Conservation (phyloP, 2,888 invertebrate genomes). For the Autographa gamma region DNA sequence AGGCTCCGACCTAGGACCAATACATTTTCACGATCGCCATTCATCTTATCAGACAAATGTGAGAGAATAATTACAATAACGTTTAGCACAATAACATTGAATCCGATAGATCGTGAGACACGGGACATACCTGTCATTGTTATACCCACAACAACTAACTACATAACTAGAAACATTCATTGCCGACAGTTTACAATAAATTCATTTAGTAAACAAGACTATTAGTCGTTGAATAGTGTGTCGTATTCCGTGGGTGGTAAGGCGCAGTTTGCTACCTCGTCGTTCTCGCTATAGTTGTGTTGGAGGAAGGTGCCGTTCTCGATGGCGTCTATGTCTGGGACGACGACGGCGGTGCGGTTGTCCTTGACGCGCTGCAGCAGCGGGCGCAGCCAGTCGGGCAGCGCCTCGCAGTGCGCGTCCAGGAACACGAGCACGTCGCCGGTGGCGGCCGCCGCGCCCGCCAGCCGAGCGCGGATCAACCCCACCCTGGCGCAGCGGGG, state of each 20-base stretch:
- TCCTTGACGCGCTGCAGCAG: conserved; percentile 90
- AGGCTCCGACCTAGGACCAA: conserved; percentile 11
- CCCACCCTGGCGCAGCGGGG: conserved; percentile 90
- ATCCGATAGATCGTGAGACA: conserved; percentile 10
- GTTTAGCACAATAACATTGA: conserved; percentile 1
- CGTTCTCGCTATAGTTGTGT: neutral
- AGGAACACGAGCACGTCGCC: conserved; percentile 95
- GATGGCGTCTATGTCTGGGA: conserved; percentile 98
- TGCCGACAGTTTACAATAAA: neutral
- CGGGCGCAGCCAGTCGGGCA: conserved; percentile 95
- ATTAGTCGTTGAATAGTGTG: neutral
- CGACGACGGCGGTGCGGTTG: conserved; percentile 93
- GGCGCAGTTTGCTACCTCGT: conserved; percentile 23
- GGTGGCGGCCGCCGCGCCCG: conserved; percentile 94
- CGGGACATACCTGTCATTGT: conserved; percentile 11
- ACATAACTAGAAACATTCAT: conserved; percentile 1
- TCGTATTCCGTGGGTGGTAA: neutral
- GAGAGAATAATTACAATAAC: neutral
- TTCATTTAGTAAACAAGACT: neutral
- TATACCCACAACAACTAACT: neutral
- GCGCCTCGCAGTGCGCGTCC: conserved; percentile 97
- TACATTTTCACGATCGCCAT: neutral
- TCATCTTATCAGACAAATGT: too few relatives aligned
- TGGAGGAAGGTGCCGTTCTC: conserved; percentile 92
- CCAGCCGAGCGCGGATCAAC: conserved; percentile 94